Percentiles rank a stretch among this genome's conserved stretches.
These are phyloP conservation scores for Peromyscus attwateri DNA, from an alignment of 2,797 vertebrate genomes.

Conservation along the genomic window DNA sequence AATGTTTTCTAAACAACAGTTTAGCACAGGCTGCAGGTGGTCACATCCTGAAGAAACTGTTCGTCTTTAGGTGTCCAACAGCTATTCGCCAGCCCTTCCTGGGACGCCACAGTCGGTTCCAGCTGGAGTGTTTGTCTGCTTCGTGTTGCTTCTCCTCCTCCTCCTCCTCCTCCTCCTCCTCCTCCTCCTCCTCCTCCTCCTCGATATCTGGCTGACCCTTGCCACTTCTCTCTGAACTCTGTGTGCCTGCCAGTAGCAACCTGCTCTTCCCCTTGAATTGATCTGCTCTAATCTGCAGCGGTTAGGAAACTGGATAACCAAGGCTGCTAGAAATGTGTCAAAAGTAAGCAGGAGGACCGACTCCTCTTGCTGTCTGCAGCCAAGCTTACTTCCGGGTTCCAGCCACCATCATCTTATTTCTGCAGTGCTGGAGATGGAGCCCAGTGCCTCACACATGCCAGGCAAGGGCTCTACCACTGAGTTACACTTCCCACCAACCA, in stretches of 20 bases:
- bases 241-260: conserved; percentile 34
- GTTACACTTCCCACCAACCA: not conserved
- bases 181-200: not conserved
- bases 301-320: conserved; percentile 44
- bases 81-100: not conserved
- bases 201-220: conserved; percentile 37
- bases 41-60: not conserved
- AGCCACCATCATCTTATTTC: not conserved
- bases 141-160: not conserved
- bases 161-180: too few relatives aligned
- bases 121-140: not conserved
- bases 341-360: not conserved
- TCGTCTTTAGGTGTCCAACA: not conserved
- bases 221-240: conserved; percentile 53
- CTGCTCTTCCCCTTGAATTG: conserved; percentile 18
- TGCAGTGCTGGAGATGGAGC: not conserved
- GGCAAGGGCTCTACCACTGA: not conserved
- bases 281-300: not conserved
- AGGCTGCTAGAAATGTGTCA: conserved; percentile 13
- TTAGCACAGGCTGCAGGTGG: not conserved
- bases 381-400: not conserved
- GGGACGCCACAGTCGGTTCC: not conserved
- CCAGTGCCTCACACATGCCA: not conserved
- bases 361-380: not conserved
- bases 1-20: not conserved